Conservation (phyloP, 37 sponge, comb jelly and placozoan species). For the Haliclona indistincta region DNA sequence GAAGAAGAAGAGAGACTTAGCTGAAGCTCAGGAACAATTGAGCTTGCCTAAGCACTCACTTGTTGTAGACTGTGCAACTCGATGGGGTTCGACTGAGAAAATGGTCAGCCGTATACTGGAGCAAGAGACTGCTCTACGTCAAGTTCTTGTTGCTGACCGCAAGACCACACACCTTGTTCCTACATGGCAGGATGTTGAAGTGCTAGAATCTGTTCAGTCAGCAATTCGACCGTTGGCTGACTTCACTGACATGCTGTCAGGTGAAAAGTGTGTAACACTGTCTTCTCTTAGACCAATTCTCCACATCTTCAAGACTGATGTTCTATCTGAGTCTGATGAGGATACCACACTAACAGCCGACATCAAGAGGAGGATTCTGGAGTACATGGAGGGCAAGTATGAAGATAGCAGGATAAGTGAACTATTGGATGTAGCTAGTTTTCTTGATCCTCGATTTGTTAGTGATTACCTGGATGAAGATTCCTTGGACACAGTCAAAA, state of each 20-base stretch:
- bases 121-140: constrained; percentile 29
- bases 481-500: not conserved
- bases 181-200: constrained; percentile 40
- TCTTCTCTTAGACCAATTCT: constrained; percentile 29
- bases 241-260: constrained; percentile 37
- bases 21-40: not conserved
- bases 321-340: constrained; percentile 5
- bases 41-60: constrained; percentile 29
- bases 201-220: constrained; percentile 17
- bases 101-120: constrained; percentile 31
- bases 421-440: constrained; percentile 8
- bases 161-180: constrained; percentile 29
- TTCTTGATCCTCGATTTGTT: constrained; percentile 21
- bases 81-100: constrained; percentile 40
- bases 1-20: constrained; percentile 24
- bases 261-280: constrained; percentile 27
- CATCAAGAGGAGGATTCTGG: constrained; percentile 19
- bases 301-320: constrained; percentile 4
- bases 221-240: constrained; percentile 21
- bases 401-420: too few species aligned
- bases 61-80: constrained; percentile 11
- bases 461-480: constrained; percentile 3
- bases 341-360: constrained; percentile 27
- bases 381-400: constrained; percentile 14
- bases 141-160: constrained; percentile 23